These are phyloP conservation scores for Stenoptilia bipunctidactyla DNA, from an alignment of 2,888 invertebrate genomes.

Conservation along the genomic window DNA sequence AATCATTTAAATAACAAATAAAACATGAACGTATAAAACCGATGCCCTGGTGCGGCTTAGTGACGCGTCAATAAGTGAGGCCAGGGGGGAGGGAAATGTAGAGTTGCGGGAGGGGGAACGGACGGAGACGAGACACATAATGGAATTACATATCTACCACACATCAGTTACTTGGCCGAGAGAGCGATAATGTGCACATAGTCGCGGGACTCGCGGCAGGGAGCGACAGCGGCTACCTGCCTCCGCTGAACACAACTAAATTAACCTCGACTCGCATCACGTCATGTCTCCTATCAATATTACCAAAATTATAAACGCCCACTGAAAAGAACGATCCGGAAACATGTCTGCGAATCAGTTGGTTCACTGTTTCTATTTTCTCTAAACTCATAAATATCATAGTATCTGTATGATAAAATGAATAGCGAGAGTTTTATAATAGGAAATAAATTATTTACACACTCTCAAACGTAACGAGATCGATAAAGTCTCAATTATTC, in stretches of 20 bases:
- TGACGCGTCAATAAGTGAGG: constrained; percentile 52
- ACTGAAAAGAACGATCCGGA: constrained; percentile 1
- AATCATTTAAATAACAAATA: constrained; percentile 51
- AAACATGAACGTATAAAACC: constrained; percentile 46
- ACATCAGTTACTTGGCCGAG: constrained; percentile 50
- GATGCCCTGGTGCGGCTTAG: constrained; percentile 49
- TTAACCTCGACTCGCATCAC: not conserved
- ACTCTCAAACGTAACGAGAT: too few species aligned
- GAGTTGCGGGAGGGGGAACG: constrained; percentile 40
- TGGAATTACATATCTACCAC: constrained; percentile 56
- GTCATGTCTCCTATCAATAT: not conserved
- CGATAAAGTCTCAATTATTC: too few species aligned
- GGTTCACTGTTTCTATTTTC: too few species aligned
- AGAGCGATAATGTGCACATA: constrained; percentile 35
- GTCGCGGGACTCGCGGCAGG: constrained; percentile 21
- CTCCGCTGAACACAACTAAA: constrained; percentile 17
- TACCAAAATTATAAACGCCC: not conserved
- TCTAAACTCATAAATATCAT: too few species aligned
- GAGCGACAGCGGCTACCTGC: constrained; percentile 43
- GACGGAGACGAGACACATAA: constrained; percentile 63
- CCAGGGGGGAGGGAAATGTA: constrained; percentile 37
- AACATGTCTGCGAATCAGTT: not conserved
- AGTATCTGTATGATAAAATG: too few species aligned
- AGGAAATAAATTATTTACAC: too few species aligned
- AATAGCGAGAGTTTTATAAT: too few species aligned